phyloP scores from a whole-genome alignment of 1,140 invertebrate species.

The Drosophila nigromelanica region DNA sequence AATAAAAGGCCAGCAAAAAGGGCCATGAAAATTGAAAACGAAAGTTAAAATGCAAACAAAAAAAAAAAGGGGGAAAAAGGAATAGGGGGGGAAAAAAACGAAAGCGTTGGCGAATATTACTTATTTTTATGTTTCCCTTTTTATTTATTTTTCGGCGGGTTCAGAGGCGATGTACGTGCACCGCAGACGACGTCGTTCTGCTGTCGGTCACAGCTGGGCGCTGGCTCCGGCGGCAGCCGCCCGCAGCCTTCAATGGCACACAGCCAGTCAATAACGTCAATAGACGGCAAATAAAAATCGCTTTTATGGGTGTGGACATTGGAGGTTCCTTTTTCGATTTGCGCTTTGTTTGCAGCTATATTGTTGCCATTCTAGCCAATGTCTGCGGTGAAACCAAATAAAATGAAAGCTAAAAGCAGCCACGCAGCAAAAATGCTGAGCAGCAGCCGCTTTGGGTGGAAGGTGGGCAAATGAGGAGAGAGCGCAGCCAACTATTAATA shows the following conservation, averaged over 20 bases:
- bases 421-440: conserved; percentile 74
- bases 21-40: conserved; percentile 74
- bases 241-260: conserved; percentile 13
- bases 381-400: conserved; percentile 53
- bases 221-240: no score
- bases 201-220: conserved; percentile 64
- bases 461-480: neutral
- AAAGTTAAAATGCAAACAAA: conserved; percentile 72
- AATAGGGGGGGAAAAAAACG: conserved; percentile 18
- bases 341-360: conserved; percentile 59
- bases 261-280: conserved; percentile 71
- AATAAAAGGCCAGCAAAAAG: conserved; percentile 44
- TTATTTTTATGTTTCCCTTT: conserved; percentile 67
- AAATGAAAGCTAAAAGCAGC: conserved; percentile 76
- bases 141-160: conserved; percentile 2
- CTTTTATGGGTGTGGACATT: conserved; percentile 29
- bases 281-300: conserved; percentile 76
- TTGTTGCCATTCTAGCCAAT: conserved; percentile 53
- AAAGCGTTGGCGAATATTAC: conserved; percentile 65
- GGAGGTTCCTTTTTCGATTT: conserved; percentile 51
- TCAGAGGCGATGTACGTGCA: neutral
- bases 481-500: conserved; percentile 42
- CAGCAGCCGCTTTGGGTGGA: neutral
- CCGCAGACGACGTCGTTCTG: conserved; percentile 13
- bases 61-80: conserved; percentile 9